Percentiles rank a stretch among this genome's conserved stretches.
These are phyloP conservation scores for Nomada goodeniana DNA, from an alignment of 2,888 invertebrate genomes.

Conservation along the genomic window DNA sequence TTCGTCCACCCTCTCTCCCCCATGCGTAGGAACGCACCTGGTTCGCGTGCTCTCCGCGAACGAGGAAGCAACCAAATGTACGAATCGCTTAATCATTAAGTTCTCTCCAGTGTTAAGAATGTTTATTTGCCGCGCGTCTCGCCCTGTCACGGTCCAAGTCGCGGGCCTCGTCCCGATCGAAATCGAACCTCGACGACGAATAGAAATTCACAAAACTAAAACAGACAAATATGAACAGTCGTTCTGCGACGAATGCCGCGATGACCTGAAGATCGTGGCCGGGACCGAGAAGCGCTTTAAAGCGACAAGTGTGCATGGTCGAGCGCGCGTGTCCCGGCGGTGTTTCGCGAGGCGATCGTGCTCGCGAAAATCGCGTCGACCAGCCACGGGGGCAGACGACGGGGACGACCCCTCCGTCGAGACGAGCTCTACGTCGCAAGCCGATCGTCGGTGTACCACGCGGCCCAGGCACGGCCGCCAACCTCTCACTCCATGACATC, in stretches of 20 bases:
- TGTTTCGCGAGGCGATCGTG: no score
- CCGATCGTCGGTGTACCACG: slow-evolving; percentile 17
- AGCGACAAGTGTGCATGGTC: background rate
- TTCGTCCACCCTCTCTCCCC: background rate
- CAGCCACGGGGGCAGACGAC: no score
- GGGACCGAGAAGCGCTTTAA: background rate
- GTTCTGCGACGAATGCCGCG: no score
- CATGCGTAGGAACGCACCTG: background rate
- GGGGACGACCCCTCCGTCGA: background rate
- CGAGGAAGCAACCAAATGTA: slow-evolving; percentile 63
- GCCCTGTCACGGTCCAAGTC: background rate
- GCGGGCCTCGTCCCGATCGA: no score
- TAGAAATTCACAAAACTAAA: no score
- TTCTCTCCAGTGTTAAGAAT: slow-evolving; percentile 19
- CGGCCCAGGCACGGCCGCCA: slow-evolving; percentile 44
- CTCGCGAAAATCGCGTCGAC: no score
- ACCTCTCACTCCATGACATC: slow-evolving; percentile 81
- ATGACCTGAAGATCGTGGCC: no score
- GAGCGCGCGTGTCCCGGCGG: background rate
- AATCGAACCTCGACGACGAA: no score
- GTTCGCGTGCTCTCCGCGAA: background rate
- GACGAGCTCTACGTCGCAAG: slow-evolving; percentile 4
- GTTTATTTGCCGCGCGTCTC: slow-evolving; percentile 14
- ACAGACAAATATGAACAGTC: no score
- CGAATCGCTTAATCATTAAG: slow-evolving; percentile 67